Conservation (phyloP, 2,113 vertebrate genomes). For the Neogale vison region DNA sequence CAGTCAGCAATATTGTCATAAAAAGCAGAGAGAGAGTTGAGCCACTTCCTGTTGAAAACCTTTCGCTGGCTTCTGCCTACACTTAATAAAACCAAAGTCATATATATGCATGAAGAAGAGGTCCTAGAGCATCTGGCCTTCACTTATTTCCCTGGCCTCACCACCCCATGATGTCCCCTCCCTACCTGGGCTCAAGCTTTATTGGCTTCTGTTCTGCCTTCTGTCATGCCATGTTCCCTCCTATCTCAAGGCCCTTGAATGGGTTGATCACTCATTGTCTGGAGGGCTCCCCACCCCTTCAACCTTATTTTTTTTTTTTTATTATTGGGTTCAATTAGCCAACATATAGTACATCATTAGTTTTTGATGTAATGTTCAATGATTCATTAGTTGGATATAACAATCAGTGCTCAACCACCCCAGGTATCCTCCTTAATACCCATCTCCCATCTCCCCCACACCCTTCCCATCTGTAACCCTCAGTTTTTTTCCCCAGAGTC, state of each 20-base stretch:
- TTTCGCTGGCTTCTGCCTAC: neutral
- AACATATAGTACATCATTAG: too few relatives aligned
- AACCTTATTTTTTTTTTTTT: neutral
- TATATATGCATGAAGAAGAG: neutral
- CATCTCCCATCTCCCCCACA: too few relatives aligned
- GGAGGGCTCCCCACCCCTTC: neutral
- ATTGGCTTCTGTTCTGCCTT: neutral
- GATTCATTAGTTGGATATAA: too few relatives aligned
- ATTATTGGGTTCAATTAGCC: too few relatives aligned
- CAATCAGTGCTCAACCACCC: too few relatives aligned
- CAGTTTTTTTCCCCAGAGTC: too few relatives aligned
- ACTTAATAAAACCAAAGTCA: neutral
- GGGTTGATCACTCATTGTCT: neutral
- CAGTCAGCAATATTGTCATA: neutral
- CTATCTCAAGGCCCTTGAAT: neutral
- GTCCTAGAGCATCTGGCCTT: too few relatives aligned
- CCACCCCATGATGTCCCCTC: accelerated
- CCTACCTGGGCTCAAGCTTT: neutral
- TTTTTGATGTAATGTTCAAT: too few relatives aligned
- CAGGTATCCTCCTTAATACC: too few relatives aligned
- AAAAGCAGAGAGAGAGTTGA: neutral
- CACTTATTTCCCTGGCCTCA: neutral
- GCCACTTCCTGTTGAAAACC: neutral
- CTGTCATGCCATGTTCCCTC: neutral
- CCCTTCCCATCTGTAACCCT: too few relatives aligned